A percentile compares a stretch with the other conserved stretches of the same genome.
Conservation (phyloP, 2,797 vertebrate species). For the Loriculus beryllinus region DNA sequence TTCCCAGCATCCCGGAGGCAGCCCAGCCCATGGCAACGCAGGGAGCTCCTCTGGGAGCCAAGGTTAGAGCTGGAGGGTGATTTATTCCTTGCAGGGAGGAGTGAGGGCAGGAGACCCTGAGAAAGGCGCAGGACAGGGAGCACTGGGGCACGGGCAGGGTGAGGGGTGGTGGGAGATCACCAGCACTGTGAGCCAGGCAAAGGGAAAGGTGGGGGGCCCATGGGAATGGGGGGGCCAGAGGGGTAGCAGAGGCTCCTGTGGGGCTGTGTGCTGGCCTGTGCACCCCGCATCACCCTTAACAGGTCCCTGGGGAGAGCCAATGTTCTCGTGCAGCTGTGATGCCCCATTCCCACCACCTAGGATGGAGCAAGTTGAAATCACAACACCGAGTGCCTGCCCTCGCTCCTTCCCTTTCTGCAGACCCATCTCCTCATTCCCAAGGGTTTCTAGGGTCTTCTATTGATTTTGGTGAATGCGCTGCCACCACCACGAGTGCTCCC, state of each 20-base stretch:
- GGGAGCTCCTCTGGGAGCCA: background rate
- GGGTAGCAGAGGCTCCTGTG: accelerated
- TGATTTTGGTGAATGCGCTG: accelerated
- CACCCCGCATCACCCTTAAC: accelerated
- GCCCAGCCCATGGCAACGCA: background rate
- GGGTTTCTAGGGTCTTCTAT: background rate
- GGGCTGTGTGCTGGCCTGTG: background rate
- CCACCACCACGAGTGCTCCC: accelerated
- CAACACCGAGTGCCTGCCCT: background rate
- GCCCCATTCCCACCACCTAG: background rate
- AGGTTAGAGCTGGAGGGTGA: background rate
- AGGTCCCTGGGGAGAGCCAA: background rate
- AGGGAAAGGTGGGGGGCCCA: background rate
- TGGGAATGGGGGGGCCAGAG: background rate
- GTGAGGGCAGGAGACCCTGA: slow-evolving; percentile 45
- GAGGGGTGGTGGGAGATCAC: background rate
- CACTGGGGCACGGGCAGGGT: accelerated
- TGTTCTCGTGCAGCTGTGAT: background rate
- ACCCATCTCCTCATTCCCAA: background rate
- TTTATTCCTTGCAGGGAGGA: slow-evolving; percentile 23
- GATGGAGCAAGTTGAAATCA: background rate
- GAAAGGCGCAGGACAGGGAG: background rate
- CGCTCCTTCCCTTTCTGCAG: background rate
- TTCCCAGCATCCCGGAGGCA: background rate
- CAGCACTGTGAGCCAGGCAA: accelerated